Evolutionary conservation across 2,888 invertebrate species (phyloP).

Genomic region (Fragum whitleyi): DNA sequence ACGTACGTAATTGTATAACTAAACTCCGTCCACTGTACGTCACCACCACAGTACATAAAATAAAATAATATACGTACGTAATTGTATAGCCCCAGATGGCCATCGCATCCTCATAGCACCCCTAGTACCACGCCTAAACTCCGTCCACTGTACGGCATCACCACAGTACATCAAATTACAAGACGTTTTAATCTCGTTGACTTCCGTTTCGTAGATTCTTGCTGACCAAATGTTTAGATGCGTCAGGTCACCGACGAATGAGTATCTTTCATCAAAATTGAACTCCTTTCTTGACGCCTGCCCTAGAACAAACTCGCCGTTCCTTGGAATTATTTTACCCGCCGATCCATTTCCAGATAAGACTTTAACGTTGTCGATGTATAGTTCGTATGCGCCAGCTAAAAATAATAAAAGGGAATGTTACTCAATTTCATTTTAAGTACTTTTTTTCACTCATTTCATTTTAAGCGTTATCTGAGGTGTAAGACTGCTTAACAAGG

Average conservation of each 20-base stretch:
- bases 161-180: conserved; percentile 84
- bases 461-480: too few species aligned
- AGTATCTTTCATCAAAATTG: conserved; percentile 72
- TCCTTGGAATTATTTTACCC: conserved; percentile 75
- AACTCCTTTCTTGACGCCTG: conserved; percentile 73
- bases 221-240: conserved; percentile 84
- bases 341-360: conserved; percentile 68
- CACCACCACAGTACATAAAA: too few species aligned
- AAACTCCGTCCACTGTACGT: too few species aligned
- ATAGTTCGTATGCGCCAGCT: conserved; percentile 74
- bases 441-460: too few species aligned
- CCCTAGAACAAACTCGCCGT: conserved; percentile 83
- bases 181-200: conserved; percentile 71
- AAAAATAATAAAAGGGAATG: conserved; percentile 31
- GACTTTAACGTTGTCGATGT: conserved; percentile 65
- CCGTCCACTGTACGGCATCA: conserved; percentile 85
- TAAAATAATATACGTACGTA: not conserved
- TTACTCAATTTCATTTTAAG: too few species aligned
- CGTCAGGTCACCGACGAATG: conserved; percentile 82
- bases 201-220: conserved; percentile 70
- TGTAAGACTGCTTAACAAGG: too few species aligned
- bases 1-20: too few species aligned
- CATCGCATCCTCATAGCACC: conserved; percentile 84
- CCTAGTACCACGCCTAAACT: conserved; percentile 84
- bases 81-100: conserved; percentile 82